Conservation (phyloP, 2,797 vertebrate species). For the Mormyrus hasselquistii region DNA sequence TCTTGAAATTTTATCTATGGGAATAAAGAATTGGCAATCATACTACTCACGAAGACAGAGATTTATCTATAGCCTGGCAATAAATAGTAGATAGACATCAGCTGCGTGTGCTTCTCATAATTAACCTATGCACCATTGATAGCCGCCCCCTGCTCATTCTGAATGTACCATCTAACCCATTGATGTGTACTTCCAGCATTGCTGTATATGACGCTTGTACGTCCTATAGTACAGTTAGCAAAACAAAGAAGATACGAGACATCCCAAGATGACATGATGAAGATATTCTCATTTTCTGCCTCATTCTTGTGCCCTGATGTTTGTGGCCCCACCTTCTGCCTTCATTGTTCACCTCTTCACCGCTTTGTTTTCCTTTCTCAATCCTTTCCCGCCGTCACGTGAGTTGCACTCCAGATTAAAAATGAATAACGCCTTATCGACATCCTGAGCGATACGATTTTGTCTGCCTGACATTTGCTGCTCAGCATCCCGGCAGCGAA, state of each 20-base stretch:
- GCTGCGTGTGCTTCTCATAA: not conserved
- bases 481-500: not conserved
- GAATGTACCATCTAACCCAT: not conserved
- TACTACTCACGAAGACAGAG: not conserved
- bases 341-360: conserved; percentile 5
- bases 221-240: not conserved
- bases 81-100: not conserved
- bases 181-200: not conserved
- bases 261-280: not conserved
- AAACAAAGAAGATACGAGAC: not conserved
- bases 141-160: not conserved
- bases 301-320: not conserved
- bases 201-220: too few relatives aligned
- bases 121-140: not conserved
- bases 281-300: not conserved
- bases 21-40: not conserved
- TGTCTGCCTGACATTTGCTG: not conserved
- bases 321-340: not conserved
- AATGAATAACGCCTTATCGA: not conserved
- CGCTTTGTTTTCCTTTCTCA: not conserved
- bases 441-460: not conserved
- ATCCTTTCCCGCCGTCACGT: not conserved
- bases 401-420: not conserved
- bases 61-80: not conserved
- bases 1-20: not conserved